A percentile compares a stretch with the other conserved stretches of the same genome.
Evolutionary conservation across 1,140 invertebrate genomes (phyloP).

Genomic region (Drosophila ficusphila): DNA sequence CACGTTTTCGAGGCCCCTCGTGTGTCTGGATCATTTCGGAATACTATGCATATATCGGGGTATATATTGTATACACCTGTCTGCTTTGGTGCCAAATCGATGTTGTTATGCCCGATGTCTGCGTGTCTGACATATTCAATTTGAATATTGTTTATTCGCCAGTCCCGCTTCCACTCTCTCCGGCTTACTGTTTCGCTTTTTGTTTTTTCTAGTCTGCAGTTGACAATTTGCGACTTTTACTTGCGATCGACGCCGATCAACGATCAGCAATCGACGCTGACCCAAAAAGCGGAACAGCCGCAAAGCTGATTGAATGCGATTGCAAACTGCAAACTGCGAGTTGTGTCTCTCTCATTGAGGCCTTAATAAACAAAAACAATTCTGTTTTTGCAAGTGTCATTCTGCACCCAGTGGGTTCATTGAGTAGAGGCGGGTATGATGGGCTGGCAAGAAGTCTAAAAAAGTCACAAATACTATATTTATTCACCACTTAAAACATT

Average conservation of each 20-base stretch:
- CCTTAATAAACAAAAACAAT: slow-evolving; percentile 30
- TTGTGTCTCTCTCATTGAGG: slow-evolving; percentile 41
- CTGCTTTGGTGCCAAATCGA: slow-evolving; percentile 33
- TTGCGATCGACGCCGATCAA: slow-evolving; percentile 56
- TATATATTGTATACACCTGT: slow-evolving; percentile 1
- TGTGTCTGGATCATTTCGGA: slow-evolving; percentile 18
- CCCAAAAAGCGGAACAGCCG: slow-evolving; percentile 63
- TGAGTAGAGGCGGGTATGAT: neutral
- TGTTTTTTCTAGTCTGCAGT: slow-evolving; percentile 70
- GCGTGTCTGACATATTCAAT: slow-evolving; percentile 68
- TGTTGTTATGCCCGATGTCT: slow-evolving; percentile 27
- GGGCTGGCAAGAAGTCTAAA: neutral
- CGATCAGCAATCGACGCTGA: slow-evolving; percentile 49
- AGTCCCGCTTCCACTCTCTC: slow-evolving; percentile 36
- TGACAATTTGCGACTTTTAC: slow-evolving; percentile 71
- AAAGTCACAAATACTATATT: neutral
- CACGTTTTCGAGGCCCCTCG: slow-evolving; percentile 21
- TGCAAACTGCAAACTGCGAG: slow-evolving; percentile 26
- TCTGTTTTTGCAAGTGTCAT: slow-evolving; percentile 64
- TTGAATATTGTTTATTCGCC: slow-evolving; percentile 77
- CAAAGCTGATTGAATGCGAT: slow-evolving; percentile 72
- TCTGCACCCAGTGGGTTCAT: slow-evolving; percentile 28
- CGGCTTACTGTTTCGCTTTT: slow-evolving; percentile 33
- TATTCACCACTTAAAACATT: too few relatives aligned
- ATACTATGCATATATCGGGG: slow-evolving; percentile 1